Evolutionary conservation across 2,797 vertebrate species (phyloP).

Genomic region (Phaenicophaeus curvirostris): DNA sequence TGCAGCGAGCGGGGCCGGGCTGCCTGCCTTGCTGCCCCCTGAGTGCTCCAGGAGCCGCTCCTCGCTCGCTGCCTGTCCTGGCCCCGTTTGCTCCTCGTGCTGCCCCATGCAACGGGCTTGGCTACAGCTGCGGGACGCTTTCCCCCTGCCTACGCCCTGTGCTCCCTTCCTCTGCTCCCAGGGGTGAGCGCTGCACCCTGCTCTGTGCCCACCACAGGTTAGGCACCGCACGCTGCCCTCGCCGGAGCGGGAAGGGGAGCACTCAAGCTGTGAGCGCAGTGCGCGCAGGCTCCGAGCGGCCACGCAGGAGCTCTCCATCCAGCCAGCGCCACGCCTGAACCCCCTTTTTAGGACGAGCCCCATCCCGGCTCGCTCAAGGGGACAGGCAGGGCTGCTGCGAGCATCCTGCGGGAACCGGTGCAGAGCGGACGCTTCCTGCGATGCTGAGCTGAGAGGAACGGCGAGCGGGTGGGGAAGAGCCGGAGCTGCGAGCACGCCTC

Average conservation of each 20-base stretch:
- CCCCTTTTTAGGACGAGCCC: background rate
- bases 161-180: background rate
- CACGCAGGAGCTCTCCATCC: rapidly evolving
- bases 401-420: rapidly evolving
- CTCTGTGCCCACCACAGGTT: background rate
- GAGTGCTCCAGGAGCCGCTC: background rate
- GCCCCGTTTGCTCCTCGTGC: background rate
- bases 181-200: rapidly evolving
- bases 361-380: background rate
- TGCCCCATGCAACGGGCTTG: background rate
- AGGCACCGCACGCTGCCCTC: background rate
- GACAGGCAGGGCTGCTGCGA: background rate
- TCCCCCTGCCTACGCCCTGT: no score
- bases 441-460: background rate
- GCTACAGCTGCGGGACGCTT: background rate
- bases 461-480: background rate
- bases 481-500: background rate
- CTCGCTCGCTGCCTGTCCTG: background rate
- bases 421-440: rapidly evolving
- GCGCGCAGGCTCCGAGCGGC: background rate
- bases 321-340: rapidly evolving
- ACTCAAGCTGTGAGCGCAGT: background rate
- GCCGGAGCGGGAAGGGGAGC: background rate
- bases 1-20: background rate
- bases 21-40: background rate